A percentile compares a stretch with the other conserved stretches of the same genome.
phyloP scores from a whole-genome alignment of 2,797 vertebrate species.

The Pterois miles region DNA sequence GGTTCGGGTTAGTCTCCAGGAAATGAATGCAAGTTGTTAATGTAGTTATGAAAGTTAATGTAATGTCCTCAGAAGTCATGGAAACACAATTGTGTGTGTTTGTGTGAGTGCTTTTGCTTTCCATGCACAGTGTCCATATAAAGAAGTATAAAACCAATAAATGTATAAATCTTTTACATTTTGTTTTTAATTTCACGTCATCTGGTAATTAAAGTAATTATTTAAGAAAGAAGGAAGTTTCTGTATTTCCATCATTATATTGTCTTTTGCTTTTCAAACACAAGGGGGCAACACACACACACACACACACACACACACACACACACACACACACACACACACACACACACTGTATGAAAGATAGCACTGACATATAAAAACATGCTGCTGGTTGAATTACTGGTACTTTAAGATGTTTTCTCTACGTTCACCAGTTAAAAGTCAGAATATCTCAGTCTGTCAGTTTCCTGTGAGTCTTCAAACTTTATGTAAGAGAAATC shows the following conservation, averaged over 20 bases:
- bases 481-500: no score
- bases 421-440: background rate
- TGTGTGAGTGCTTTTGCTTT: background rate
- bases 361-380: background rate
- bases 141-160: background rate
- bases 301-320: no score
- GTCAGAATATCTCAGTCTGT: background rate
- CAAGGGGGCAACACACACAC: constrained; percentile 30
- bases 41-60: no score
- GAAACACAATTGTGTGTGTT: no score
- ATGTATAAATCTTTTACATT: background rate
- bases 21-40: no score
- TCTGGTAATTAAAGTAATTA: background rate
- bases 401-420: background rate
- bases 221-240: no score
- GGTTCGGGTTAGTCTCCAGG: no score
- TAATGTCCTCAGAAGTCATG: no score
- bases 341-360: no score
- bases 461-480: no score
- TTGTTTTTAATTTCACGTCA: background rate
- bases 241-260: background rate
- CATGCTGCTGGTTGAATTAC: background rate
- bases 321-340: no score
- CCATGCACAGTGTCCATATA: background rate
- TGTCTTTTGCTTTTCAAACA: background rate